Evolutionary conservation across 2,888 invertebrate species (phyloP).

Genomic region (Stictocephala bisonia): DNA sequence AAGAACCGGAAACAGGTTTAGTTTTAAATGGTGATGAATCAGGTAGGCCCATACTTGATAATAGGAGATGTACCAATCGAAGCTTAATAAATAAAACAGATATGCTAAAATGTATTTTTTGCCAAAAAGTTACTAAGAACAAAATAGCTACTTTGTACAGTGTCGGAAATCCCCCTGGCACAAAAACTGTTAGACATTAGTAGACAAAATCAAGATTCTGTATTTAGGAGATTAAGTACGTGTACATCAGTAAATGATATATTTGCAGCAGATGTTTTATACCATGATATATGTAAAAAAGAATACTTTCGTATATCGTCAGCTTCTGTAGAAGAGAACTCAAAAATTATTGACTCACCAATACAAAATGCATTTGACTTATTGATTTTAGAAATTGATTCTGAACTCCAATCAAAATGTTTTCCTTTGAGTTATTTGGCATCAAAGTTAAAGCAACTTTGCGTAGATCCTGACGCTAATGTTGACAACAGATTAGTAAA

Average conservation of each 20-base stretch:
- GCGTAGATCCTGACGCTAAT: not conserved
- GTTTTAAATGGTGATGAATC: not conserved
- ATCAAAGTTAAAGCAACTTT: not conserved
- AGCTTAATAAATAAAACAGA: not conserved
- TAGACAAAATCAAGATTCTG: slow-evolving; percentile 5
- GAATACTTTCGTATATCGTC: slow-evolving; percentile 3
- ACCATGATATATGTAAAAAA: slow-evolving; percentile 26
- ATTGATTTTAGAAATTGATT: slow-evolving; percentile 20
- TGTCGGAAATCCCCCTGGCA: not conserved
- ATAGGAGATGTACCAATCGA: not conserved
- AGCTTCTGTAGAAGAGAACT: not conserved
- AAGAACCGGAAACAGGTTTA: not conserved
- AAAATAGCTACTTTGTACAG: not conserved
- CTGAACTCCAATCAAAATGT: slow-evolving; percentile 19
- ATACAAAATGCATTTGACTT: not conserved
- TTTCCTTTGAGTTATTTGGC: slow-evolving; percentile 1
- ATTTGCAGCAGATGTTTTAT: slow-evolving; percentile 23
- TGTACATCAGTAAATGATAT: slow-evolving; percentile 25
- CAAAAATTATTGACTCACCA: not conserved
- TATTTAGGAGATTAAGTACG: slow-evolving; percentile 26
- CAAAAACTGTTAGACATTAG: not conserved
- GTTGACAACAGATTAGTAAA: slow-evolving; percentile 9
- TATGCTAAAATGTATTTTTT: slow-evolving; percentile 20
- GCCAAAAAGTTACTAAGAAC: slow-evolving; percentile 6
- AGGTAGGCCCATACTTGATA: not conserved